These are phyloP conservation scores for Caenorhabditis imperialis DNA, from an alignment of 2,888 invertebrate genomes.

Conservation along the genomic window DNA sequence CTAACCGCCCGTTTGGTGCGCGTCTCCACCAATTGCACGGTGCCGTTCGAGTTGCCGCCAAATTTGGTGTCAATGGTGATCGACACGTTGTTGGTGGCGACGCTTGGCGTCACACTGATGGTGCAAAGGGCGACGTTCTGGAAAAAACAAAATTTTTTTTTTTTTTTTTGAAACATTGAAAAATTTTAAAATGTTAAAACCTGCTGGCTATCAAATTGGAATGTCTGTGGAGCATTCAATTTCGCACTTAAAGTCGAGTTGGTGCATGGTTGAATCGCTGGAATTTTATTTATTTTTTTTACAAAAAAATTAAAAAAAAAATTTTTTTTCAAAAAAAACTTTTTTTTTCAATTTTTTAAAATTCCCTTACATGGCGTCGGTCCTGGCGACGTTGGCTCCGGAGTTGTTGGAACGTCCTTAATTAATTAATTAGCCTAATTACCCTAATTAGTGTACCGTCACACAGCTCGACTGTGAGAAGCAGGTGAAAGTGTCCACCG, in stretches of 20 bases:
- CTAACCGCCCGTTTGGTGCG: constrained; percentile 12
- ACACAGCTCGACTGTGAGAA: constrained; percentile 43
- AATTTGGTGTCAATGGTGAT: constrained; percentile 2
- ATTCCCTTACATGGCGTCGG: constrained; percentile 24
- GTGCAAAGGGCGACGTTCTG: constrained; percentile 21
- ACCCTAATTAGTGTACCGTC: constrained; percentile 13
- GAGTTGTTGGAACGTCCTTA: constrained; percentile 35
- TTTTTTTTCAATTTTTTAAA: no score
- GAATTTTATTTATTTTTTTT: no score
- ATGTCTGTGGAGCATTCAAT: no score
- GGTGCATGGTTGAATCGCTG: constrained; percentile 19
- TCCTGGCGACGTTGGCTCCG: constrained; percentile 32
- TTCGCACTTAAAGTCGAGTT: no score
- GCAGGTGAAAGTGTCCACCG: constrained; percentile 21
- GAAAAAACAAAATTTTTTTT: no score
- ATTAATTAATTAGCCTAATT: no score
- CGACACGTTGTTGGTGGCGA: constrained; percentile 9
- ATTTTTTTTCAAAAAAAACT: no score
- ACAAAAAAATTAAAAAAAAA: constrained; percentile 8
- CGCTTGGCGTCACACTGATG: neutral
- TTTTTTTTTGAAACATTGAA: no score
- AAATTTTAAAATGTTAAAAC: neutral
- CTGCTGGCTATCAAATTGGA: no score
- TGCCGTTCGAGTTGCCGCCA: neutral
- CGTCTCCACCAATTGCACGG: constrained; percentile 12